Conservation (phyloP, 2,113 vertebrate species). For the Podarcis muralis region DNA sequence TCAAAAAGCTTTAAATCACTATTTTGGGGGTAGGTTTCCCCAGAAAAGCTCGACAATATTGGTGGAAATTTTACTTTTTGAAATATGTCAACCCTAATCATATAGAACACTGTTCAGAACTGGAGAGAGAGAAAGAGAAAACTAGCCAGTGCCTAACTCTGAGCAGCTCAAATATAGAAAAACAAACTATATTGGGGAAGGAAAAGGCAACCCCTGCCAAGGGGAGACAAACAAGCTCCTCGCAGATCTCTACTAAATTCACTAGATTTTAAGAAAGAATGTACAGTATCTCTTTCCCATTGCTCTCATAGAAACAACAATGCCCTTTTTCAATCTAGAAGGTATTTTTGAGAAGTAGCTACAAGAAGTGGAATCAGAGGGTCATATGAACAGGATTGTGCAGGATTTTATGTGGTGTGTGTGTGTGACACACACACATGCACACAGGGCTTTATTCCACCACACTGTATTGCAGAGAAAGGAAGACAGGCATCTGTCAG, state of each 20-base stretch:
- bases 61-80: too few relatives aligned
- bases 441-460: conserved; percentile 70
- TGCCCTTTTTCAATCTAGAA: conserved; percentile 52
- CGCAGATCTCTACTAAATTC: conserved; percentile 64
- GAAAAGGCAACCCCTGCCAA: conserved; percentile 15
- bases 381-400: conserved; percentile 67
- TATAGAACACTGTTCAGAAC: too few relatives aligned
- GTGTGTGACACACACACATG: background rate
- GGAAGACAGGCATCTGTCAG: conserved; percentile 79
- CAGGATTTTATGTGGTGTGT: conserved; percentile 16
- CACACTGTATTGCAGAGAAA: conserved; percentile 74
- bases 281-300: conserved; percentile 56
- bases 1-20: too few relatives aligned
- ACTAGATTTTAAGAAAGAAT: conserved; percentile 67
- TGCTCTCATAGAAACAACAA: conserved; percentile 68
- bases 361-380: conserved; percentile 67
- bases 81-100: too few relatives aligned
- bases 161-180: conserved; percentile 62
- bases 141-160: conserved; percentile 44
- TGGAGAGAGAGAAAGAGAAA: conserved; percentile 37
- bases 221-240: conserved; percentile 56
- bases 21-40: too few relatives aligned
- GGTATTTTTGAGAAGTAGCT: conserved; percentile 25
- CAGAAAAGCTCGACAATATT: too few relatives aligned
- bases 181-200: conserved; percentile 28